phyloP scores from a whole-genome alignment of 2,113 vertebrate species.

The Dissostichus mawsoni region DNA sequence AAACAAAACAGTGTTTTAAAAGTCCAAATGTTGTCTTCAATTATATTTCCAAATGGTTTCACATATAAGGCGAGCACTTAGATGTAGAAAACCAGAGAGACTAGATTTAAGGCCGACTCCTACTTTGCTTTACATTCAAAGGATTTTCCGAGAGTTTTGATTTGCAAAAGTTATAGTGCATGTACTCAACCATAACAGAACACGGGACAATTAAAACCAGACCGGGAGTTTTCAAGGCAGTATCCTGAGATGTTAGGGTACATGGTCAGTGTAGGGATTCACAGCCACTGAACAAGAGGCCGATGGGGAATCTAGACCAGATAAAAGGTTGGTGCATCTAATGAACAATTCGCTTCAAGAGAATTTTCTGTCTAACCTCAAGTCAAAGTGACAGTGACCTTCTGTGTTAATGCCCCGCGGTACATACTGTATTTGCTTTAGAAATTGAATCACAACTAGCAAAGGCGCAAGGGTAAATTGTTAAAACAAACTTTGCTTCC shows the following conservation, averaged over 20 bases:
- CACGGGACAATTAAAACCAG: conserved; percentile 2
- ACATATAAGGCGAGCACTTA: neutral
- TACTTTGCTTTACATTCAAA: conserved; percentile 4
- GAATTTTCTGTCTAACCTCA: conserved; percentile 71
- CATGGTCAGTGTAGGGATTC: neutral
- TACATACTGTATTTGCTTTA: conserved; percentile 65
- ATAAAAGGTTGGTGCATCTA: conserved; percentile 12
- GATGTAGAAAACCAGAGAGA: too few relatives aligned
- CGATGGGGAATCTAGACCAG: conserved; percentile 9
- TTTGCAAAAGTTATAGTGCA: neutral
- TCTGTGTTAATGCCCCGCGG: conserved; percentile 26
- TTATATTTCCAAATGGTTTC: neutral
- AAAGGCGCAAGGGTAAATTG: conserved; percentile 78
- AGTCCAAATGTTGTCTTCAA: neutral
- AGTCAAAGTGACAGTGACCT: conserved; percentile 57
- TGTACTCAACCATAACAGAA: neutral
- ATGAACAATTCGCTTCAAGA: conserved; percentile 53
- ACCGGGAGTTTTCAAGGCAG: neutral
- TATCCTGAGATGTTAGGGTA: neutral
- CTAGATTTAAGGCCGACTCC: neutral
- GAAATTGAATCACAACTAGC: conserved; percentile 85
- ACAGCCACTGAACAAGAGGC: conserved; percentile 7
- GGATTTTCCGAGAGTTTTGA: neutral
- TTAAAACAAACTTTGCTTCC: conserved; percentile 68
- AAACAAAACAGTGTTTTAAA: neutral